Evolutionary conservation across 2,888 invertebrate genomes (phyloP).

Genomic region (Junonia oenone): DNA sequence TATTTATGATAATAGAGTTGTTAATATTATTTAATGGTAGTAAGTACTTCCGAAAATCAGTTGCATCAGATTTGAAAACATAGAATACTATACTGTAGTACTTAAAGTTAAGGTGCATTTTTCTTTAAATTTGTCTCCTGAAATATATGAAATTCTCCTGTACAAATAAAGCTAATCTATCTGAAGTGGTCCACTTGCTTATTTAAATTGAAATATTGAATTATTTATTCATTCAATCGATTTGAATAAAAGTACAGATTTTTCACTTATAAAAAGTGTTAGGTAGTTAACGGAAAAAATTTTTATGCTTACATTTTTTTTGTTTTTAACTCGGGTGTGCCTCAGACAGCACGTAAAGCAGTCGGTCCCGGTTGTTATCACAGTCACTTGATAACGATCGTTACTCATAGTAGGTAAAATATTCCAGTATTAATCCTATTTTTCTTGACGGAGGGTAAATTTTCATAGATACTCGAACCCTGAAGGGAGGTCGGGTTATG

Average conservation of each 20-base stretch:
- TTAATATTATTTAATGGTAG: background rate
- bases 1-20: background rate
- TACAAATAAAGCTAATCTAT: slow-evolving; percentile 35
- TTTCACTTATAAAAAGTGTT: background rate
- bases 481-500: no score
- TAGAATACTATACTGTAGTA: background rate
- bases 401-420: no score
- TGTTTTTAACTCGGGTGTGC: no score
- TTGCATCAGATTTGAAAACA: background rate
- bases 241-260: background rate
- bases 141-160: slow-evolving; percentile 14
- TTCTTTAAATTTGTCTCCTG: background rate
- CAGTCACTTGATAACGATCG: no score
- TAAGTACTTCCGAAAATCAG: background rate
- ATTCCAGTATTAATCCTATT: no score
- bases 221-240: background rate
- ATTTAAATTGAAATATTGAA: background rate
- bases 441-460: no score
- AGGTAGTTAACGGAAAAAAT: no score
- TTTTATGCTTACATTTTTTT: no score
- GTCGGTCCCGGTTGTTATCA: no score
- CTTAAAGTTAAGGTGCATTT: background rate
- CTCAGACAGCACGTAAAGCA: no score
- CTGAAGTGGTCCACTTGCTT: slow-evolving; percentile 3
- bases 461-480: no score